phyloP scores from a whole-genome alignment of 2,888 invertebrate species.

The Sminthurinus aureus region DNA sequence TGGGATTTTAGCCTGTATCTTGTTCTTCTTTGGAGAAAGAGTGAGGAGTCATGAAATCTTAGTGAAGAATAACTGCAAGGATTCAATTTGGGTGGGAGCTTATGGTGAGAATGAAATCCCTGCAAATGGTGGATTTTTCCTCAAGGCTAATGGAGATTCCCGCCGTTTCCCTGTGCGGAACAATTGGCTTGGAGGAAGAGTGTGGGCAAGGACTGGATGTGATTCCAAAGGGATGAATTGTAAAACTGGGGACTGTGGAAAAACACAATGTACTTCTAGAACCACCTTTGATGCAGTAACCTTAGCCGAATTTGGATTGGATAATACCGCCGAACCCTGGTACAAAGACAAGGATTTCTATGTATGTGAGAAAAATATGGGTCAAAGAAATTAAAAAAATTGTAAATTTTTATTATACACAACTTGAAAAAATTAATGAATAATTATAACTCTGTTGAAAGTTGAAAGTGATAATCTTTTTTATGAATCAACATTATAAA shows the following conservation, averaged over 20 bases:
- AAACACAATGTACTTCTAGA: constrained; percentile 65
- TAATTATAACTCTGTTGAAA: no score
- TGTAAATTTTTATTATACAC: no score
- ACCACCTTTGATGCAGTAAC: constrained; percentile 65
- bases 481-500: no score
- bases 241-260: constrained; percentile 64
- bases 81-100: constrained; percentile 52
- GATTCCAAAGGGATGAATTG: constrained; percentile 61
- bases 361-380: no score
- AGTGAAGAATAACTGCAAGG: constrained; percentile 48
- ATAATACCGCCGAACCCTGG: constrained; percentile 58
- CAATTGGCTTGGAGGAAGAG: constrained; percentile 62
- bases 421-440: no score
- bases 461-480: no score
- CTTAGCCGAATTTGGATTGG: constrained; percentile 58
- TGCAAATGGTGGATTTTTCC: constrained; percentile 45
- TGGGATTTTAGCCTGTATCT: no score
- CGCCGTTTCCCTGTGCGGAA: constrained; percentile 36
- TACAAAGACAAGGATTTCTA: no score
- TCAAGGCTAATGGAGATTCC: constrained; percentile 42
- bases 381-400: no score
- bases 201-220: constrained; percentile 66
- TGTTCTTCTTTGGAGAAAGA: no score
- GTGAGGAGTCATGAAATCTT: constrained; percentile 36
- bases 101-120: constrained; percentile 49